Evolutionary conservation across 2,888 invertebrate genomes (phyloP).

Genomic region (Marasmarcha lunaedactyla): DNA sequence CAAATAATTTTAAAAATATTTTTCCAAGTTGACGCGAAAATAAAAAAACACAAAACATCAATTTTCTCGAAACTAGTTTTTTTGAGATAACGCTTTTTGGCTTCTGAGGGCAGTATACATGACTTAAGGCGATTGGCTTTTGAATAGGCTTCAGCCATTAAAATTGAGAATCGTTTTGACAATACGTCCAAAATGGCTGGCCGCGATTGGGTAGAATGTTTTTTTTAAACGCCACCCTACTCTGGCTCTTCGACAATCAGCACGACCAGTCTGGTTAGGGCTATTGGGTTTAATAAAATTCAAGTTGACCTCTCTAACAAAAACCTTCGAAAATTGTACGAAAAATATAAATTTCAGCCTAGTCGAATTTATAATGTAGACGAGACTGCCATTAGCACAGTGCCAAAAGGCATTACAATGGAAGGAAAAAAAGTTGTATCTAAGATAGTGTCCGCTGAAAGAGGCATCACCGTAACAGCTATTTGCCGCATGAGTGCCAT

Average conservation of each 20-base stretch:
- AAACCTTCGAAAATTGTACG: not conserved
- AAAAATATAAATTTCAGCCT: constrained; percentile 1
- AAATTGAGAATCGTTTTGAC: constrained; percentile 7
- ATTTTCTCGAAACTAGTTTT: no score
- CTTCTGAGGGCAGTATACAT: no score
- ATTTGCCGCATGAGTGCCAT: constrained; percentile 5
- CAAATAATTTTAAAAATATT: no score
- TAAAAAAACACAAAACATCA: no score
- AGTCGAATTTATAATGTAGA: constrained; percentile 8
- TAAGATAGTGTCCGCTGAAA: constrained; percentile 2
- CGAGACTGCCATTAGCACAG: constrained; percentile 6
- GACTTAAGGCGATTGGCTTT: constrained; percentile 6
- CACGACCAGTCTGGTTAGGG: constrained; percentile 7
- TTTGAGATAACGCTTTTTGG: no score
- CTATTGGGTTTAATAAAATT: constrained; percentile 7
- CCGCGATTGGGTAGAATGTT: constrained; percentile 6
- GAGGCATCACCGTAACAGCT: constrained; percentile 3
- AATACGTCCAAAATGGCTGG: constrained; percentile 6
- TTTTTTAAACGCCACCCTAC: constrained; percentile 6
- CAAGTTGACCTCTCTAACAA: not conserved
- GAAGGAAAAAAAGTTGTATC: constrained; percentile 7
- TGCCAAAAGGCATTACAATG: constrained; percentile 7
- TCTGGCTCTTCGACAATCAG: constrained; percentile 5
- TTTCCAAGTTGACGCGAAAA: no score
- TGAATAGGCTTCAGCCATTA: constrained; percentile 6